These are phyloP conservation scores for Drosophila fuyamai DNA, from an alignment of 1,140 invertebrate genomes.

Conservation along the genomic window DNA sequence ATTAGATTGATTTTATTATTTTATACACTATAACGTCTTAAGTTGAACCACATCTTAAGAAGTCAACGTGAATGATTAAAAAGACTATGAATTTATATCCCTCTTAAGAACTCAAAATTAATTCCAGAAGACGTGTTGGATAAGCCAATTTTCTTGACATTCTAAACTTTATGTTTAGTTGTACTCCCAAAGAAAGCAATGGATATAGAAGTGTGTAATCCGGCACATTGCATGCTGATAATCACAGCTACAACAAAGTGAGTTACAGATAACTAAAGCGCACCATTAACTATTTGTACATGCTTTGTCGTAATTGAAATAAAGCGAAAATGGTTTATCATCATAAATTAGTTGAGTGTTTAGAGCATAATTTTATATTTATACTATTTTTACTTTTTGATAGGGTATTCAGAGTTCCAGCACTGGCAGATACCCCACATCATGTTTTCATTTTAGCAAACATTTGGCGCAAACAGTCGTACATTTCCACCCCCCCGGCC, in stretches of 20 bases:
- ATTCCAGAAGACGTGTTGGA: not conserved
- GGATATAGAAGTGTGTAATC: too few species aligned
- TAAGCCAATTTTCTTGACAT: not conserved
- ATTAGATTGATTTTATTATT: too few species aligned
- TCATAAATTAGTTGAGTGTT: too few species aligned
- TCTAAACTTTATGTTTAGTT: not conserved
- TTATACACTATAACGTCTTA: not conserved
- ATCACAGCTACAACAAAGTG: too few species aligned
- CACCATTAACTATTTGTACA: too few species aligned
- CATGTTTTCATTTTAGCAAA: not conserved
- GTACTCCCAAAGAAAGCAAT: not conserved
- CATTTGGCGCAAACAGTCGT: not conserved
- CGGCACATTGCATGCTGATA: too few species aligned
- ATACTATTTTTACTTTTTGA: too few species aligned
- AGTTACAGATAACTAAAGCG: too few species aligned
- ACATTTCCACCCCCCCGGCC: not conserved
- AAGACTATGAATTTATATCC: not conserved
- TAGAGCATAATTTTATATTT: too few species aligned
- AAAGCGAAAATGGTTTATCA: too few species aligned
- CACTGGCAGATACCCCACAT: not conserved
- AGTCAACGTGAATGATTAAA: constrained; percentile 5
- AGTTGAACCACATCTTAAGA: not conserved
- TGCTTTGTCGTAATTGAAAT: too few species aligned
- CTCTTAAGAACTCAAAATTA: not conserved
- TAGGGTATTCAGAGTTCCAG: not conserved